Conservation (phyloP, 1,140 invertebrate genomes). For the Drosophila pseudoananassae region DNA sequence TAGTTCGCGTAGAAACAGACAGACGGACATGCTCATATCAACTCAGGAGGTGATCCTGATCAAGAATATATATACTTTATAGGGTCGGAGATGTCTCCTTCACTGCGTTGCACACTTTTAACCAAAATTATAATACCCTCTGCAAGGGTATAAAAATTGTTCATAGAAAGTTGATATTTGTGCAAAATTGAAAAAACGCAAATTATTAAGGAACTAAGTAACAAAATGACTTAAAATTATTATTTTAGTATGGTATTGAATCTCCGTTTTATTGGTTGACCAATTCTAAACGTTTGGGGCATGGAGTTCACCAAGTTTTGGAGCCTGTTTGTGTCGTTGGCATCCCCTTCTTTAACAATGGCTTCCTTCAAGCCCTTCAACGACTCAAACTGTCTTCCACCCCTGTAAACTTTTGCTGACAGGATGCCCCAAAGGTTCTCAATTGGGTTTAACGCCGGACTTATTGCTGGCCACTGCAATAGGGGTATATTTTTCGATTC, state of each 20-base stretch:
- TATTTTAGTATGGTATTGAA: background rate
- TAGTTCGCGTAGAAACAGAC: too few relatives aligned
- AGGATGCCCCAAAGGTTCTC: background rate
- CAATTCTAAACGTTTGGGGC: background rate
- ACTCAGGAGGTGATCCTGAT: too few relatives aligned
- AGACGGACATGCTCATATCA: too few relatives aligned
- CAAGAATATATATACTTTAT: too few relatives aligned
- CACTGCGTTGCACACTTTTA: too few relatives aligned
- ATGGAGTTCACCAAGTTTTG: background rate
- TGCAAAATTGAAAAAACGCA: background rate
- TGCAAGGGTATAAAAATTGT: too few relatives aligned
- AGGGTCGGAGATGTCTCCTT: too few relatives aligned
- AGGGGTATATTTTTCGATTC: too few relatives aligned
- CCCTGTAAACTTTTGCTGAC: conserved; percentile 1
- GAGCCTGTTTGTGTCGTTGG: background rate
- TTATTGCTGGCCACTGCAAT: too few relatives aligned
- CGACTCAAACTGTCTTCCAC: background rate
- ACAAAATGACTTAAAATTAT: background rate
- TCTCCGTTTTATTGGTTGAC: background rate
- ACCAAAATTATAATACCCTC: too few relatives aligned
- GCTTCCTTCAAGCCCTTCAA: background rate
- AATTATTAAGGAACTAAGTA: too few relatives aligned
- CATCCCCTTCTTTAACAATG: background rate
- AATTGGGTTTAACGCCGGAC: too few relatives aligned
- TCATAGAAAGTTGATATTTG: background rate